phyloP scores from a whole-genome alignment of 2,888 invertebrate species.

The Empis stercorea region DNA sequence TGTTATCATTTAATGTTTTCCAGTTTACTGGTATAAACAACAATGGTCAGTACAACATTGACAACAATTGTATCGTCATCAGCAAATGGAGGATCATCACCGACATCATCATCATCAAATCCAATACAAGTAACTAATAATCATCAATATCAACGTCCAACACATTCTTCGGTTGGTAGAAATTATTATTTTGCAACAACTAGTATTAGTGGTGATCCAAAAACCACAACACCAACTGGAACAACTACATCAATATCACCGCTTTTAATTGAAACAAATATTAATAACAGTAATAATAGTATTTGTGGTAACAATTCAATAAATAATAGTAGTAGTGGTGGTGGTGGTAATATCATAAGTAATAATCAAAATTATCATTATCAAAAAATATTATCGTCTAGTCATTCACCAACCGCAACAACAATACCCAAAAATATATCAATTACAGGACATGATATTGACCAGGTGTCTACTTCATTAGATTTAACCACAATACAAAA shows the following conservation, averaged over 20 bases:
- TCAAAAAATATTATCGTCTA: no score
- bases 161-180: constrained; percentile 14
- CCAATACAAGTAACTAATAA: constrained; percentile 17
- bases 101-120: constrained; percentile 9
- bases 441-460: neutral
- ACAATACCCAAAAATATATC: neutral
- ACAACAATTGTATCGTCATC: constrained; percentile 34
- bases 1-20: constrained; percentile 5
- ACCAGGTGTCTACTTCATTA: constrained; percentile 11
- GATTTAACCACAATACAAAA: constrained; percentile 15
- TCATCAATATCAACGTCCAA: constrained; percentile 16
- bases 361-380: no score
- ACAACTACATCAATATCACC: constrained; percentile 8
- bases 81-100: constrained; percentile 14
- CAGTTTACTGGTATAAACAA: constrained; percentile 31
- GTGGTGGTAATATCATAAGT: no score
- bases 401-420: neutral
- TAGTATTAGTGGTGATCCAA: constrained; percentile 5
- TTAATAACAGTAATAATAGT: neutral
- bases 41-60: constrained; percentile 38
- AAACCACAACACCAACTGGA: constrained; percentile 5
- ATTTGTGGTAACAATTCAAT: neutral
- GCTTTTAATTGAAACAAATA: neutral
- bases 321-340: neutral
- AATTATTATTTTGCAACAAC: constrained; percentile 14